A percentile compares a stretch with the other conserved stretches of the same genome.
Evolutionary conservation across 2,113 vertebrate genomes (phyloP).

Genomic region (human): DNA sequence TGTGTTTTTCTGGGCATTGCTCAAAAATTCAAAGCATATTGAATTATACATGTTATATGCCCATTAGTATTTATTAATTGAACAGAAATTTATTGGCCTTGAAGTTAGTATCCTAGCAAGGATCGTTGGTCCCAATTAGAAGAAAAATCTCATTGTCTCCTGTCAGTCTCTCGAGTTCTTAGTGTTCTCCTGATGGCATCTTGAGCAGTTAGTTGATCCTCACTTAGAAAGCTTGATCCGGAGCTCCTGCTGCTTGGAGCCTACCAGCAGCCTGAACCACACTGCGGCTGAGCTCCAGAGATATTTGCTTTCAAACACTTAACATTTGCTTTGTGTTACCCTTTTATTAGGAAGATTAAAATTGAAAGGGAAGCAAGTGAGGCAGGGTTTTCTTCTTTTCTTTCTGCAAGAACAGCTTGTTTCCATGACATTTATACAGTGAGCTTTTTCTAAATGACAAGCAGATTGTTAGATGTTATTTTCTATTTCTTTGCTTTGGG

Average conservation of each 20-base stretch:
- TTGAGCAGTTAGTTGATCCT: neutral
- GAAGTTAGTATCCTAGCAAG: neutral
- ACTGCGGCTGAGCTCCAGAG: conserved; percentile 16
- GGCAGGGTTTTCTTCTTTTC: conserved; percentile 68
- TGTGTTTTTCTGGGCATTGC: neutral
- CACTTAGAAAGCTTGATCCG: neutral
- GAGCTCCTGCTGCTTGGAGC: neutral
- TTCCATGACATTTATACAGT: conserved; percentile 82
- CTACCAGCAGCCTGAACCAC: neutral
- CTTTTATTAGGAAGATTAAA: conserved; percentile 77
- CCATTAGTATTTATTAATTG: neutral
- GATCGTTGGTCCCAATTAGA: neutral
- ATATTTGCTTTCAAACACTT: conserved; percentile 77
- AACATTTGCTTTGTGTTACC: conserved; percentile 77
- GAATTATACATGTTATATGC: neutral
- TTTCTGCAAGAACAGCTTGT: conserved; percentile 77
- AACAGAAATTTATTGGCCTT: neutral
- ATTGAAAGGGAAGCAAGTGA: conserved; percentile 61
- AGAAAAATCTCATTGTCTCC: neutral
- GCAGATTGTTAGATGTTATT: conserved; percentile 76
- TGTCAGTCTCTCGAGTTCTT: neutral
- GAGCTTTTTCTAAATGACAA: conserved; percentile 84
- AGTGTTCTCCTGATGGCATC: neutral
- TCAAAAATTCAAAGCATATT: neutral
- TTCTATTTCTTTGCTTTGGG: conserved; percentile 71